Conservation (phyloP, 1,140 invertebrate genomes). For the Wiebesia pumilae region DNA sequence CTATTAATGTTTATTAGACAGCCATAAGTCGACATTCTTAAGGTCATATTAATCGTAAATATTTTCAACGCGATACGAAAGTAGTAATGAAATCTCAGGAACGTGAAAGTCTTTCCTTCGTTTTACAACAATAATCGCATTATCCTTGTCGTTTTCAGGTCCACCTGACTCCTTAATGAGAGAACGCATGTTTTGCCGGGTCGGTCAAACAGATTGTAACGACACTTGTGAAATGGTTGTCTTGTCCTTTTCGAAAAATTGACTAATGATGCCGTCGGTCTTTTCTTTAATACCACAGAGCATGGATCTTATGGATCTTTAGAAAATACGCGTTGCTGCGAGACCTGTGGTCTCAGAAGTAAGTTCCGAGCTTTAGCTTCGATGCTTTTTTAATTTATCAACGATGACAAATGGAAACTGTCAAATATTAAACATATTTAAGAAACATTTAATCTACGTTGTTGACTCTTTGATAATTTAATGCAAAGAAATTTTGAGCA, state of each 20-base stretch:
- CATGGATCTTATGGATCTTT: slow-evolving; percentile 30
- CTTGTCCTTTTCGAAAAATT: slow-evolving; percentile 42
- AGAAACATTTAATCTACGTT: background rate
- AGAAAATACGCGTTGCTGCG: background rate
- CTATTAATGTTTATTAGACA: too few species aligned
- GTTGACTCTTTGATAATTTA: background rate
- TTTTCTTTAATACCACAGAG: slow-evolving; percentile 36
- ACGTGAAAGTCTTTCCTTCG: background rate
- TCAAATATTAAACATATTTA: slow-evolving; percentile 16
- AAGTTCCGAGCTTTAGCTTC: slow-evolving; percentile 18
- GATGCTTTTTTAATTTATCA: slow-evolving; percentile 2
- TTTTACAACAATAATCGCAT: background rate
- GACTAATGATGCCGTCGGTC: slow-evolving; percentile 44
- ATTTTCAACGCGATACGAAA: too few species aligned
- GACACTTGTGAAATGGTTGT: slow-evolving; percentile 27
- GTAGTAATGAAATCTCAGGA: background rate
- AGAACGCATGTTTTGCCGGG: background rate
- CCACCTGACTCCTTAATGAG: slow-evolving; percentile 4
- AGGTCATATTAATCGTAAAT: too few species aligned
- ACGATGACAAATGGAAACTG: slow-evolving; percentile 14
- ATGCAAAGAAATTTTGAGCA: background rate
- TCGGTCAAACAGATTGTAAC: slow-evolving; percentile 9
- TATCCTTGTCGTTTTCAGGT: background rate
- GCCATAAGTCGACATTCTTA: too few species aligned
- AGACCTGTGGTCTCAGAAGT: background rate